These are phyloP conservation scores for Lytechinus pictus DNA, from an alignment of 35 echinoderm and acorn worm genomes.

Conservation along the genomic window DNA sequence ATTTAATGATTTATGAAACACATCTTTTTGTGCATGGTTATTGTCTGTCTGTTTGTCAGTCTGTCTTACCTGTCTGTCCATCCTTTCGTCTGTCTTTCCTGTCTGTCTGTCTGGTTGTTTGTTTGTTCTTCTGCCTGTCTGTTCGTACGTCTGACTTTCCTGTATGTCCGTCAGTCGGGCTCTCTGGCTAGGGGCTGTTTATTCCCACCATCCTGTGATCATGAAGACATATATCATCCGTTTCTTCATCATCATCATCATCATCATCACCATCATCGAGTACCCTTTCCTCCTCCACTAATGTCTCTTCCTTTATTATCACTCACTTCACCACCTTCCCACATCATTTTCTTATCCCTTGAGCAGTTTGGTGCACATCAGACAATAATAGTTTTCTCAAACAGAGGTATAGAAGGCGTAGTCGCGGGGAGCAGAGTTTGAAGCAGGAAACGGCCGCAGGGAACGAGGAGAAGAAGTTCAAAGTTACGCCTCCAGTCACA, in stretches of 20 bases:
- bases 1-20: no score
- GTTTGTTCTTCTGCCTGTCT: no score
- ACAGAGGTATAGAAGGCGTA: neutral
- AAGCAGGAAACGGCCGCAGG: neutral
- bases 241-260: neutral
- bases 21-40: neutral
- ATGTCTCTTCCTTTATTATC: neutral
- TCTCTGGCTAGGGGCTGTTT: neutral
- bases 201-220: neutral
- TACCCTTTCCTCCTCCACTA: neutral
- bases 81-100: no score
- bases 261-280: neutral
- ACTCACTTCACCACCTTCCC: neutral
- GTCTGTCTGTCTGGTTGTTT: no score
- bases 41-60: neutral
- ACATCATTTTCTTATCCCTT: neutral
- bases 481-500: neutral
- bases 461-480: neutral
- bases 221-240: neutral
- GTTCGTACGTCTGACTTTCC: no score
- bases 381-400: neutral
- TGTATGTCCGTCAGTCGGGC: no score
- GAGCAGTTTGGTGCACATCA: neutral
- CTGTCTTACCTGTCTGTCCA: no score
- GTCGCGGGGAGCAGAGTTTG: neutral